Evolutionary conservation across 2,888 invertebrate species (phyloP), one percentile per base, ranked within the genome.

Genomic region (Gasteruption jaculator): DNA sequence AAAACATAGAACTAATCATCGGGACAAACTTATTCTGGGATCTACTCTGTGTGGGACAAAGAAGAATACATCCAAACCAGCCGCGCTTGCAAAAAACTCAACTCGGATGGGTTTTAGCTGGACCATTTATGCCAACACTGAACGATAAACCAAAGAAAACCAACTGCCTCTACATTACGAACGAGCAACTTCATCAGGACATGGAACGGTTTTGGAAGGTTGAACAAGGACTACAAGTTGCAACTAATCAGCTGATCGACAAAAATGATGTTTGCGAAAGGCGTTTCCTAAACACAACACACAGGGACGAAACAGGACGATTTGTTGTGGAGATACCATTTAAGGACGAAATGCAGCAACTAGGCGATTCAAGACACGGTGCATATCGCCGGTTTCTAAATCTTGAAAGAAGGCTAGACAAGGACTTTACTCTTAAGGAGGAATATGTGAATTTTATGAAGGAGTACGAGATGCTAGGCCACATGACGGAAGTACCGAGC

Each of bases 1-100:
- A 36, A 5, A 18, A 34, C 7, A 36, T 50, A 5, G 48, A 49
- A 14, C n/a, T 50, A 24, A 31, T 50, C 5, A 7, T 50, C 3
- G 46, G 41, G 5, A 46, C 45, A 4, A 37, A 32, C 7, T 21
- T 38, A 21, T 48, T 47, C 11, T 48, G 26, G 8, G 37, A 39
- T 2, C 27, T 47, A 5, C 12, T 47, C 2, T 32, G 30, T 19
- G 30, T 14, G 5, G 45, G 46, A 10, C 26, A 37, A 44, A 39
- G 39, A 8, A 30, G 11, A n/a, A n/a, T 26, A 4, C 22, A 10
- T 6, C n/a, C 11, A 19, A 24, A 12, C 12, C 22, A 38, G 11
- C 22, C 19, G 7, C 14, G 20, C 8, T 32, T 37, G 5, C 40
- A 40, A 16, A 38, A 38, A 1, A 38, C 38, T 11, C 5, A 33